Base-by-base conservation (phyloP, 30 jellyfish, hydroid and myxozoan species). In the Aurelia sp. region DNA sequence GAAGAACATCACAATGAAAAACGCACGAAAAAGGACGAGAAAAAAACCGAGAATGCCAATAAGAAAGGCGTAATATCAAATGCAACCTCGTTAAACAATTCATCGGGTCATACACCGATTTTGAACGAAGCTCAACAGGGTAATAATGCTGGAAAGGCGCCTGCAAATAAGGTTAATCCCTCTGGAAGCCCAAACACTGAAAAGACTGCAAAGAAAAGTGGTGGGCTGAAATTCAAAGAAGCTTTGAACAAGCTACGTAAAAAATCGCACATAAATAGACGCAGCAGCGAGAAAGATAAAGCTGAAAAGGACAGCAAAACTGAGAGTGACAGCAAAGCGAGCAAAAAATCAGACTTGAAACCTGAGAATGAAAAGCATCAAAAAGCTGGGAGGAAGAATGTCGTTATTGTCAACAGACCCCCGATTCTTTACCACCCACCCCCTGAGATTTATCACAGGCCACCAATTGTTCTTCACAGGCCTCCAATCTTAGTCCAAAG, bases 381-480 rank as follows among this genome's bases (percentile, higher is more conserved):
- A 40, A 82, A 88, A 68, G 98, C 93, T 13, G 94, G 94, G 76
- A 87, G 88, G 72, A 92, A 92, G 73, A 92, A 92, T 50, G 90
- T 90, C 16, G 96, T 92, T 5, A 88, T 92, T 57, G 97, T 92
- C 41, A 86, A 88, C 88, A 97, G 98, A n/a, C 98, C 98, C 13
- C 97, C 95, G 21, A 91, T 92, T 57, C 90, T 92, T 18, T 92
- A 86, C 62, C 98, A 92, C 79, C 98, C 98, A 8, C 98, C 98
- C 12, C 97, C 98, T 16, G 98, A 92, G 70, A 92, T 92, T 22
- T 87, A 87, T 82, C 98, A 92, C 60, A 74, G 98, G 35, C 98
- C 98, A 9, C 92, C 98, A 20, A 92, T 92, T 0, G 96, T 92
- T 7, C 86, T 92, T 35, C 97, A 92, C 65, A 78, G 98, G 15